Evolutionary conservation across 92 coral and sea anemone genomes (phyloP), one percentile per base, ranked within the genome.

Genomic region (Porites lobata): DNA sequence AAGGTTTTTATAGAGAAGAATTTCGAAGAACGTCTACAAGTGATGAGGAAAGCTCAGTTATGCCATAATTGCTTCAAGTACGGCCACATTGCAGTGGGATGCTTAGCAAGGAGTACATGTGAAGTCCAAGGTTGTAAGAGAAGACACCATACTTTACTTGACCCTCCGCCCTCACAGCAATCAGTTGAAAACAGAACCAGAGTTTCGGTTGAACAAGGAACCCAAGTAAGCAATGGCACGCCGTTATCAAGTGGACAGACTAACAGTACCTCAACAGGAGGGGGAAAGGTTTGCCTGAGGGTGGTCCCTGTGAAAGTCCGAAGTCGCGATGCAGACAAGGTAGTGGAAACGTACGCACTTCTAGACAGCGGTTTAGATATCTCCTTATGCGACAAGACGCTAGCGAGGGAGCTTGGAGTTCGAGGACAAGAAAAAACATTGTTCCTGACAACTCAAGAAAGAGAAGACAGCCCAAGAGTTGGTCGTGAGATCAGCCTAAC

Each of bases 341-440:
- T 17, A 7, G 63, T 87, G 47, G 63, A 65, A 14, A 88, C 92
- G 4, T 91, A 91, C n/a, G 92, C 94, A 7, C 77, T 92, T 22
- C 76, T 81, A 15, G 90, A 90, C 65, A 86, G 43, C 66, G 87
- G 93, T 14, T 86, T 87, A 54, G 58, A 6, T 74, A 76, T 89
- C 1, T 70, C 95, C 0, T n/a, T n/a, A n/a, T n/a, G n/a, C n/a
- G n/a, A n/a, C n/a, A n/a, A n/a, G n/a, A n/a, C n/a, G n/a, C n/a
- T n/a, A n/a, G n/a, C n/a, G n/a, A n/a, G n/a, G n/a, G n/a, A n/a
- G n/a, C n/a, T n/a, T n/a, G n/a, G n/a, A n/a, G n/a, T n/a, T n/a
- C n/a, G n/a, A n/a, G n/a, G n/a, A n/a, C n/a, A n/a, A n/a, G n/a
- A n/a, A n/a, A n/a, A n/a, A n/a, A n/a, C n/a, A n/a, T n/a, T n/a